Base-by-base conservation (phyloP, 2,113 vertebrate species). In the Rhinopomastus cyanomelas region DNA sequence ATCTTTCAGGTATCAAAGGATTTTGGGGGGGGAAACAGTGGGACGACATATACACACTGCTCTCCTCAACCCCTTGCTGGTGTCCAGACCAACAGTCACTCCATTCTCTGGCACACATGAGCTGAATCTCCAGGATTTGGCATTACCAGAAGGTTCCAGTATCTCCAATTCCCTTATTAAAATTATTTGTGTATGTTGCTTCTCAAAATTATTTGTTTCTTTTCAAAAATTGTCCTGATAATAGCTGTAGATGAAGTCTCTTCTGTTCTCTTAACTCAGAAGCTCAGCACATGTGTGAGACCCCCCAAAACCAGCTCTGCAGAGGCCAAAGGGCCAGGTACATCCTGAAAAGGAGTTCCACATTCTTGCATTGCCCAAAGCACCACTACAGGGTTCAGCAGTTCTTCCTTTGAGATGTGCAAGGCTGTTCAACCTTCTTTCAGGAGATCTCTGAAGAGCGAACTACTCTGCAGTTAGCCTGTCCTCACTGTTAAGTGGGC, bases 301-400 rank as follows among this genome's bases (percentile, higher is more conserved):
- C 4, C 1, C 9, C n/a, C 6, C 26, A n/a, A 30, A 39, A 42
- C 1, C 0, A 73, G 37, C 37, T 89, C 27, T 68, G 55, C 18
- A 34, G 34, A 73, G 20, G 29, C 21, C 0, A 0, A 67, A 81
- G 51, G 30, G 14, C 19, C 53, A 57, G 21, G 9, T 1, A 1
- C 22, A 37, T 23, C 1, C 0, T 13, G 19, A 52, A 59, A 11
- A 32, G 0, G 0, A 8, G 22, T 48, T 77, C 48, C 83, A 84
- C 14, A 74, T 22, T 30, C 34, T 65, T 65, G 61, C 49, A 13
- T 39, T 86, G 71, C 3, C 2, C 15, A 17, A 5, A 60, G 19
- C 57, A 29, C 46, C 69, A 60, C 83, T 64, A 36, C 4, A 61
- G 25, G 46, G 44, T 32, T 85, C 59, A 34, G 39, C 16, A 52